Evolutionary conservation across 2,113 vertebrate genomes (phyloP).

Genomic region (Halcyon senegalensis): DNA sequence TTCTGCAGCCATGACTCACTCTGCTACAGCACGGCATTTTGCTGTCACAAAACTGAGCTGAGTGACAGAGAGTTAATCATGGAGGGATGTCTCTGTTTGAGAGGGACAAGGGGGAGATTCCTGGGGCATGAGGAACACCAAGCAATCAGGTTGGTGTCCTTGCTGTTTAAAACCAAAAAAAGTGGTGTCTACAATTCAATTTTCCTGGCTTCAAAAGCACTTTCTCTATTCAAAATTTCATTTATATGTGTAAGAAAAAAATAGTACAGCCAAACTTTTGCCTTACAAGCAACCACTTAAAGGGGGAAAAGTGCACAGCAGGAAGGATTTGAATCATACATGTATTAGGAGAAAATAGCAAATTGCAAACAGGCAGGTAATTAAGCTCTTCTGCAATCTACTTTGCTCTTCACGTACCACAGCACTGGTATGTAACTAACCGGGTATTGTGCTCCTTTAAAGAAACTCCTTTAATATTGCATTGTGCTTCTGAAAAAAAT

Average conservation of each 20-base stretch:
- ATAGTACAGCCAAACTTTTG: neutral
- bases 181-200: neutral
- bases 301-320: neutral
- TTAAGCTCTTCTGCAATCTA: neutral
- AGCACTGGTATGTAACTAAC: neutral
- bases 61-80: neutral
- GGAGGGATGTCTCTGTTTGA: neutral
- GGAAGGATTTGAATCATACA: neutral
- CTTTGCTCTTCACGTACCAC: neutral
- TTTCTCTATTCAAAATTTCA: neutral
- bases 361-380: neutral
- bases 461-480: neutral
- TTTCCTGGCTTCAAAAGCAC: neutral
- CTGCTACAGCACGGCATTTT: neutral
- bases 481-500: neutral
- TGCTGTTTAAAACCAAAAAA: neutral
- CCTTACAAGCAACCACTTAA: neutral
- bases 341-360: neutral
- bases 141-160: neutral
- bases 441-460: neutral
- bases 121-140: neutral
- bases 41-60: neutral
- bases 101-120: neutral
- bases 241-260: neutral
- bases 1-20: slow-evolving; percentile 54